Percentiles rank a stretch among this genome's conserved stretches.
These are phyloP conservation scores for Morinoia aosen DNA, from an alignment of 2,888 invertebrate genomes.

Conservation along the genomic window DNA sequence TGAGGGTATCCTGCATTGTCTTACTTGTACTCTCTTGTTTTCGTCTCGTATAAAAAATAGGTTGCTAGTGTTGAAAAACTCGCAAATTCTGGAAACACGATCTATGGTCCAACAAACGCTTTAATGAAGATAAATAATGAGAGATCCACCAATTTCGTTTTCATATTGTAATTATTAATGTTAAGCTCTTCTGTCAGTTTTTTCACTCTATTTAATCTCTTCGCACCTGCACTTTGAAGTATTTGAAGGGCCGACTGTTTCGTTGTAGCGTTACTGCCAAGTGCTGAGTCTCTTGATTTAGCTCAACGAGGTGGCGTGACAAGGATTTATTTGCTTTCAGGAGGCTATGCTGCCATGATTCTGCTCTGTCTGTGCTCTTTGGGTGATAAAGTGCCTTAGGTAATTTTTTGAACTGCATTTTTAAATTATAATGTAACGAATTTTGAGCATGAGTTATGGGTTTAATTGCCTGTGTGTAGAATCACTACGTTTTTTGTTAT, in stretches of 20 bases:
- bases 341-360: background rate
- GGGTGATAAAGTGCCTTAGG: background rate
- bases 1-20: background rate
- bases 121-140: background rate
- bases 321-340: background rate
- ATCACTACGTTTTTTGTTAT: background rate
- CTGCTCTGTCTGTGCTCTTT: background rate
- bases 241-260: background rate
- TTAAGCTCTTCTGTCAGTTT: background rate
- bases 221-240: background rate
- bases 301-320: background rate
- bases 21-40: background rate
- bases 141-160: background rate
- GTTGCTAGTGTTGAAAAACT: background rate
- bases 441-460: background rate
- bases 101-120: background rate
- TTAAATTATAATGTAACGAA: background rate
- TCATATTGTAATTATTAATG: background rate
- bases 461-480: background rate
- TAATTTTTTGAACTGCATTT: background rate
- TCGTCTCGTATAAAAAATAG: background rate
- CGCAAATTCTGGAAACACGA: background rate
- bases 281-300: background rate
- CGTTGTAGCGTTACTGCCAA: background rate
- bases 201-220: background rate